phyloP scores from a whole-genome alignment of 2,888 invertebrate species.

The Omphaloscelis lunosa region DNA sequence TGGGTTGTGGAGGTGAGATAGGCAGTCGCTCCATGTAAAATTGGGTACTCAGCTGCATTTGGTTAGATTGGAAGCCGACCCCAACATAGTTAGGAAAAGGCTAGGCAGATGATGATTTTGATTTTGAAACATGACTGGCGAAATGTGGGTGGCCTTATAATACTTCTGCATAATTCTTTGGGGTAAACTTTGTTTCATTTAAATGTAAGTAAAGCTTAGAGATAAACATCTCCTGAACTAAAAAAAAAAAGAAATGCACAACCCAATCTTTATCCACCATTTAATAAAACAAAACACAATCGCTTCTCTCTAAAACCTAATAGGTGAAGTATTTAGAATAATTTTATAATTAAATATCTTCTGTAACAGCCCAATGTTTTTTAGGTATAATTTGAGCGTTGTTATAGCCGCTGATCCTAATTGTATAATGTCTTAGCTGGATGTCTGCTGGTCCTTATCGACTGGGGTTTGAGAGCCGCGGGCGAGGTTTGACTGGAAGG shows the following conservation, averaged over 20 bases:
- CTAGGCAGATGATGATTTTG: too few relatives aligned
- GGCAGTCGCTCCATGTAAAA: too few relatives aligned
- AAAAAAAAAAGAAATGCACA: not conserved
- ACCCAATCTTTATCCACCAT: not conserved
- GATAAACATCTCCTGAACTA: not conserved
- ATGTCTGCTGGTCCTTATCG: constrained; percentile 32
- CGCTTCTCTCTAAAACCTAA: constrained; percentile 19
- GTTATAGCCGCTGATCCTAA: constrained; percentile 66
- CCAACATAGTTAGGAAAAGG: too few relatives aligned
- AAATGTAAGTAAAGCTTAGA: not conserved
- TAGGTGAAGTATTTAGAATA: constrained; percentile 45
- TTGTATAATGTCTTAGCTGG: constrained; percentile 60
- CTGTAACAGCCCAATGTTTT: constrained; percentile 5
- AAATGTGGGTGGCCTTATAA: too few relatives aligned
- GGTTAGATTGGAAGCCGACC: too few relatives aligned
- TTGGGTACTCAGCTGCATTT: too few relatives aligned
- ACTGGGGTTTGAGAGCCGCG: constrained; percentile 42
- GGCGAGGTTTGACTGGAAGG: constrained; percentile 34
- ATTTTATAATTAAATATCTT: constrained; percentile 39
- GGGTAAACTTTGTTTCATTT: too few relatives aligned
- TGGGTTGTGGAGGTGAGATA: too few relatives aligned
- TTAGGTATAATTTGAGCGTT: constrained; percentile 46
- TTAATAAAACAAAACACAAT: constrained; percentile 14
- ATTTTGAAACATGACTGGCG: too few relatives aligned
- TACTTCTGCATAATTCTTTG: too few relatives aligned